These are phyloP conservation scores for Hirtodrosophila alboralis DNA, from an alignment of 2,888 invertebrate species.

Conservation along the genomic window DNA sequence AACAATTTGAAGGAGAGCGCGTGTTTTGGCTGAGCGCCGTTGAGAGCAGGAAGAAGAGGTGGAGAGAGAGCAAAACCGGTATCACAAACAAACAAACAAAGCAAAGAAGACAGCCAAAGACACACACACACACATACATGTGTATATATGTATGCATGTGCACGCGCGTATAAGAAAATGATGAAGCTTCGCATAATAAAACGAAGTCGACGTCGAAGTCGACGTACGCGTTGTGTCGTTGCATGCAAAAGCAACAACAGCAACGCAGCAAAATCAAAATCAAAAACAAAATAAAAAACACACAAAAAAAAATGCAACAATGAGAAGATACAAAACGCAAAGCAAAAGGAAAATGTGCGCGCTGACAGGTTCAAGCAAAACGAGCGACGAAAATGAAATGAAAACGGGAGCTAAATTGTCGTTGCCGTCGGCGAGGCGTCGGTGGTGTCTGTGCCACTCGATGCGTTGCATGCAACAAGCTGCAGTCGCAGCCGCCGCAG, in stretches of 20 bases:
- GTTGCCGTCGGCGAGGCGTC: conserved; percentile 21
- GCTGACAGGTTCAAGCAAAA: conserved; percentile 61
- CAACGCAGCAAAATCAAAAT: too few species aligned
- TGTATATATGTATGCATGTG: conserved; percentile 14
- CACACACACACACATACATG: conserved; percentile 26
- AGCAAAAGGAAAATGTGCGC: conserved; percentile 54
- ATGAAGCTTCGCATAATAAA: conserved; percentile 45
- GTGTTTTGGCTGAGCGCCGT: conserved; percentile 17
- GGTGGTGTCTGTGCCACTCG: conserved; percentile 19
- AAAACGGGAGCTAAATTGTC: conserved; percentile 56
- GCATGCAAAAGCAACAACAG: conserved; percentile 17
- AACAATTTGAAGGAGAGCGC: conserved; percentile 29
- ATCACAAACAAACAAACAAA: conserved; percentile 63
- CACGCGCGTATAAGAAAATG: conserved; percentile 45
- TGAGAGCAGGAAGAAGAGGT: conserved; percentile 26
- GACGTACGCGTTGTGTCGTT: conserved; percentile 9
- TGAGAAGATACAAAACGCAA: conserved; percentile 49
- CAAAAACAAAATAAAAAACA: too few species aligned
- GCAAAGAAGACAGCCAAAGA: conserved; percentile 53
- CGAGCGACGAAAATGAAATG: conserved; percentile 52
- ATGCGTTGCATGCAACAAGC: conserved; percentile 64
- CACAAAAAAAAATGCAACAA: conserved; percentile 52
- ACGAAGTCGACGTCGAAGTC: background rate
- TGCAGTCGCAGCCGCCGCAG: conserved; percentile 34
- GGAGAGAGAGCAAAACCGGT: conserved; percentile 61